Percentiles rank a stretch among this genome's conserved stretches.
Conservation (phyloP, 2,113 vertebrate genomes). For the Columba livia region DNA sequence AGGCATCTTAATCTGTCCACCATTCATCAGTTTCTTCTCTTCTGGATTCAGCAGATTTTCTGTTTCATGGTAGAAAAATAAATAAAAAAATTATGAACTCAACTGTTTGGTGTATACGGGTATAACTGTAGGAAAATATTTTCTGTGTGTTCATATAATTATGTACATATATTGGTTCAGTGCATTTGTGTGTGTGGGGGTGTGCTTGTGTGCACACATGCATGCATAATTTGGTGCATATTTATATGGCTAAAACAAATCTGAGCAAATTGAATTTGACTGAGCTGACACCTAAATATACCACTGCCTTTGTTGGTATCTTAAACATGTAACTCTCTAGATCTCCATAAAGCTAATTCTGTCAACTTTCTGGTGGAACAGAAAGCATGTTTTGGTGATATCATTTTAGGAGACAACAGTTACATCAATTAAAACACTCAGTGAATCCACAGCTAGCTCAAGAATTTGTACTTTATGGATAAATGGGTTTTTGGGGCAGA, state of each 20-base stretch:
- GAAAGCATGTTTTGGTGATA: not conserved
- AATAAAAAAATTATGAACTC: not conserved
- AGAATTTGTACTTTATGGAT: not conserved
- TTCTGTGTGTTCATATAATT: not conserved
- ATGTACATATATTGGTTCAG: not conserved
- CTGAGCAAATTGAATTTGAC: not conserved
- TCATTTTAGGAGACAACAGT: not conserved
- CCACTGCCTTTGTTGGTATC: not conserved
- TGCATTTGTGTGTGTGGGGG: not conserved
- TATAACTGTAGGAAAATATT: not conserved
- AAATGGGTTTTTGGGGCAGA: not conserved
- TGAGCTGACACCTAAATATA: not conserved
- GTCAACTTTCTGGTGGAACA: not conserved
- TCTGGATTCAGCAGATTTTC: not conserved
- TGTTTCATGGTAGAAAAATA: not conserved
- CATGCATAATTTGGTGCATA: rapidly evolving
- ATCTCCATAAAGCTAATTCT: not conserved
- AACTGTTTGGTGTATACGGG: not conserved
- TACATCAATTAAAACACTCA: not conserved
- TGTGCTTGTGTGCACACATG: not conserved
- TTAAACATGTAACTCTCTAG: not conserved
- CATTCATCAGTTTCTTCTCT: not conserved
- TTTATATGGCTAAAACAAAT: not conserved
- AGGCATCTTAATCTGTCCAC: not conserved
- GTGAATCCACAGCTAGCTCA: not conserved